Conservation (phyloP, 2,888 invertebrate species). For the Flexamia atlantica region DNA sequence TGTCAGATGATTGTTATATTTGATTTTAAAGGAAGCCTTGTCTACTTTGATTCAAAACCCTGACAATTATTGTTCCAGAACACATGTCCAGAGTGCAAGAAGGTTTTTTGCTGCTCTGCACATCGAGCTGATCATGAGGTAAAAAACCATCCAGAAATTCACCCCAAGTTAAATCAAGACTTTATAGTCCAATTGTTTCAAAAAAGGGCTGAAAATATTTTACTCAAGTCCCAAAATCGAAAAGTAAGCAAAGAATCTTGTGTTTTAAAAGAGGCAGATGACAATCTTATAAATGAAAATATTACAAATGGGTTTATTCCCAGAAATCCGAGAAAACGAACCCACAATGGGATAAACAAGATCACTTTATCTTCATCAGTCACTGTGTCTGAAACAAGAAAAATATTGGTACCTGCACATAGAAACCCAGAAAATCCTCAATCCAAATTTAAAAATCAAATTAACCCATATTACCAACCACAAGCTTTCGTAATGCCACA, state of each 20-base stretch:
- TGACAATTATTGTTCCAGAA: constrained; percentile 14
- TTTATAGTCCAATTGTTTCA: not conserved
- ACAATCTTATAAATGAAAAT: not conserved
- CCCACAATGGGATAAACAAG: constrained; percentile 11
- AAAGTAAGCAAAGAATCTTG: not conserved
- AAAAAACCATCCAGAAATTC: constrained; percentile 10
- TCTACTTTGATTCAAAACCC: not conserved
- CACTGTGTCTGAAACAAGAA: constrained; percentile 25
- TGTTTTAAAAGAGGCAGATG: not conserved
- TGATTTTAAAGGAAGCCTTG: no score
- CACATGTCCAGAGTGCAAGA: constrained; percentile 30
- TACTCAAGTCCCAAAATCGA: constrained; percentile 10
- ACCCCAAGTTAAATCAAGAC: not conserved
- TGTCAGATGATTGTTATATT: no score
- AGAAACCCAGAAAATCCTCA: not conserved
- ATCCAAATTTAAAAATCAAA: no score
- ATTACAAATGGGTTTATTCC: not conserved
- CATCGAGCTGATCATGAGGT: constrained; percentile 45
- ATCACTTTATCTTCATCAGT: not conserved
- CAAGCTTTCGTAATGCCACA: not conserved
- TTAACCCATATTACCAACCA: not conserved
- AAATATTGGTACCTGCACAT: not conserved
- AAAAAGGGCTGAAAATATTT: not conserved
- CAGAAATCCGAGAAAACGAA: not conserved
- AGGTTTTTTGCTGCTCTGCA: constrained; percentile 20